Conservation (phyloP, 2,113 vertebrate species). For the Nerophis ophidion region DNA sequence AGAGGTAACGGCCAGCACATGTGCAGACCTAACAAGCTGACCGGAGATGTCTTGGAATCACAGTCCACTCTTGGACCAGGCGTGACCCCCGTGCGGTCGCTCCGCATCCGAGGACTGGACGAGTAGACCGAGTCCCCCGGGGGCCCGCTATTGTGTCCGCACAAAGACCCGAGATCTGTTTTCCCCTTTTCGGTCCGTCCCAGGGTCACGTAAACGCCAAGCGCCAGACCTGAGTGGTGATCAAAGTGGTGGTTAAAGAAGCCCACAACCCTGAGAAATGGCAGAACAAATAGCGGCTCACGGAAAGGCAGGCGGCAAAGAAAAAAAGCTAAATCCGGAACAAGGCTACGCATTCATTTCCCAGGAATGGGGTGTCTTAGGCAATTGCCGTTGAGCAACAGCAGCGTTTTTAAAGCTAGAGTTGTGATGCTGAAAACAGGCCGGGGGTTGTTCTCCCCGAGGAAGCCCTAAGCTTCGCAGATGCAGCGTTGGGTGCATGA, state of each 20-base stretch:
- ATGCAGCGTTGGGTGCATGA: conserved; percentile 1
- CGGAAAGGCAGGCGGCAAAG: conserved; percentile 47
- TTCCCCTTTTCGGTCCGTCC: conserved; percentile 32
- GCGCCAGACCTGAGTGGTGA: conserved; percentile 67
- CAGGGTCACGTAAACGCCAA: conserved; percentile 62
- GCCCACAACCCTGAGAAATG: conserved; percentile 70
- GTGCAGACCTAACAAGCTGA: conserved; percentile 11
- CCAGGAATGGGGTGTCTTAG: conserved; percentile 64
- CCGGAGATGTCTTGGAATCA: background rate
- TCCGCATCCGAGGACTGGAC: background rate
- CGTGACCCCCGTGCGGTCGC: background rate
- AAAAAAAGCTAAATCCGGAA: conserved; percentile 69
- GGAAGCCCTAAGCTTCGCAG: background rate
- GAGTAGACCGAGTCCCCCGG: background rate
- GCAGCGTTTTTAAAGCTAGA: conserved; percentile 42
- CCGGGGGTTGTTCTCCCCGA: background rate
- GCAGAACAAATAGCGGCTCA: conserved; percentile 65
- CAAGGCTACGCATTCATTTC: conserved; percentile 69
- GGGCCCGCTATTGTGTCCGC: no score
- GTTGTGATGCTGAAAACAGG: conserved; percentile 13
- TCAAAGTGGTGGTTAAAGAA: conserved; percentile 71
- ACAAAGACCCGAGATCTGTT: conserved; percentile 29
- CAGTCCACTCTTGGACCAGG: background rate
- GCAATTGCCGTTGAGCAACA: conserved; percentile 58
- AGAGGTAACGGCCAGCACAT: conserved; percentile 46